A percentile compares a stretch with the other conserved stretches of the same genome.
These are phyloP conservation scores for Puffinus mauretanicus DNA, from an alignment of 2,113 vertebrate genomes.

Conservation along the genomic window DNA sequence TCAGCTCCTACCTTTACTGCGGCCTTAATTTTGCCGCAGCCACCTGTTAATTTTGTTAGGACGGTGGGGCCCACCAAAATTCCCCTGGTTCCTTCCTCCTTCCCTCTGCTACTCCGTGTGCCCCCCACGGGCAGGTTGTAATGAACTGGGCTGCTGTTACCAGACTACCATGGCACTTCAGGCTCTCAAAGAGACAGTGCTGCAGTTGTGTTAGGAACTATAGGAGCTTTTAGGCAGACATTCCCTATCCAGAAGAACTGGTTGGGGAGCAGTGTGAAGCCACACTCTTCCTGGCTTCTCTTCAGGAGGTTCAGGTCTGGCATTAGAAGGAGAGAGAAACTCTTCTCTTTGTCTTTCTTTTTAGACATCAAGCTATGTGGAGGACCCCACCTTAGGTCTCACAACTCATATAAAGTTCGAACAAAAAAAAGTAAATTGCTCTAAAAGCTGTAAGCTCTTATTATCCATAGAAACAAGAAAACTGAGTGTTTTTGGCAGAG, in stretches of 20 bases:
- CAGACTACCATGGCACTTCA: background rate
- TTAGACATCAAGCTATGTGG: background rate
- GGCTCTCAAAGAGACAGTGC: background rate
- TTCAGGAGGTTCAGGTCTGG: background rate
- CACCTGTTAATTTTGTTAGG: background rate
- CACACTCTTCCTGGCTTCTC: background rate
- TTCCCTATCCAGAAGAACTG: background rate
- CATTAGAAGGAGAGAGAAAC: background rate
- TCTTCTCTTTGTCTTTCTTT: too few species aligned
- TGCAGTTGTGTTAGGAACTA: background rate
- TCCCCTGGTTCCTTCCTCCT: background rate
- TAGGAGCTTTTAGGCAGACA: background rate
- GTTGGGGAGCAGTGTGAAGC: background rate
- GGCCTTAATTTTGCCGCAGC: background rate
- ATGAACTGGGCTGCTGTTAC: background rate
- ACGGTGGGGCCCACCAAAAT: background rate
- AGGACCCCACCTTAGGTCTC: background rate
- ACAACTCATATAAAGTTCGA: background rate
- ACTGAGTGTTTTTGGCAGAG: background rate
- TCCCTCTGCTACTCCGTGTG: background rate
- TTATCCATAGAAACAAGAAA: background rate
- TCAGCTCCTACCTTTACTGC: background rate
- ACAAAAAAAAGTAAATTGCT: background rate
- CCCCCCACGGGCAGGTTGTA: rapidly evolving
- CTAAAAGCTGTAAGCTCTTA: background rate